A percentile compares a stretch with the other conserved stretches of the same genome.
These are phyloP conservation scores for Popillia japonica DNA, from an alignment of 1,140 invertebrate genomes.

Conservation along the genomic window DNA sequence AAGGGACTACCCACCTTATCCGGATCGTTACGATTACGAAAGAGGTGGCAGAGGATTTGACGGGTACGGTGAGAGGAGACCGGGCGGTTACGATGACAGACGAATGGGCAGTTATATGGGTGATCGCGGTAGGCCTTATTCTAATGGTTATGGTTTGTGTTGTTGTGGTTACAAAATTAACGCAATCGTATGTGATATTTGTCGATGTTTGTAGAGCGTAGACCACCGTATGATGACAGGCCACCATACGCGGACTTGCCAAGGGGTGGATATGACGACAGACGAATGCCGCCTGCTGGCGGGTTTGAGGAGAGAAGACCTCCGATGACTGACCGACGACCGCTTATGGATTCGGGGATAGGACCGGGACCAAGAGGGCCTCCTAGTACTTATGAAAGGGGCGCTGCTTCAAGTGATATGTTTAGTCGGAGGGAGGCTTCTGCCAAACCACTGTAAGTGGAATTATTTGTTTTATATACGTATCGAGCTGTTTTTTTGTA, in stretches of 20 bases:
- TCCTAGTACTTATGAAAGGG: constrained; percentile 41
- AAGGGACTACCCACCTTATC: constrained; percentile 56
- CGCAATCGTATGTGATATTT: background rate
- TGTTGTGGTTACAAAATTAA: background rate
- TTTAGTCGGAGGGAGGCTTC: constrained; percentile 55
- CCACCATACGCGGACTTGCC: constrained; percentile 20
- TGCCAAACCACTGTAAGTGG: constrained; percentile 55
- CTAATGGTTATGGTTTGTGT: constrained; percentile 46
- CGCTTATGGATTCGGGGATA: constrained; percentile 46
- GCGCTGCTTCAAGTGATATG: constrained; percentile 47
- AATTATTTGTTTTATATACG: background rate
- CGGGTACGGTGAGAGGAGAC: constrained; percentile 40
- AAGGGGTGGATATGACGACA: constrained; percentile 50
- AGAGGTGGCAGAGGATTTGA: constrained; percentile 19
- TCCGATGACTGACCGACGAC: constrained; percentile 49
- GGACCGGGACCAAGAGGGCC: constrained; percentile 41
- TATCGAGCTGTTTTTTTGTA: no score
- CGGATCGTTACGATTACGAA: constrained; percentile 42
- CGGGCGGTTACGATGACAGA: constrained; percentile 48
- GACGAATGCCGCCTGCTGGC: constrained; percentile 46
- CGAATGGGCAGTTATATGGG: constrained; percentile 43
- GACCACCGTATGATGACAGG: constrained; percentile 12
- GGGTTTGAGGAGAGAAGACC: constrained; percentile 53
- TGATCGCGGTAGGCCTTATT: constrained; percentile 37
- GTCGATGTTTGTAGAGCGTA: background rate